Evolutionary conservation across 2,113 vertebrate species (phyloP).

Genomic region (Clinocottus analis): DNA sequence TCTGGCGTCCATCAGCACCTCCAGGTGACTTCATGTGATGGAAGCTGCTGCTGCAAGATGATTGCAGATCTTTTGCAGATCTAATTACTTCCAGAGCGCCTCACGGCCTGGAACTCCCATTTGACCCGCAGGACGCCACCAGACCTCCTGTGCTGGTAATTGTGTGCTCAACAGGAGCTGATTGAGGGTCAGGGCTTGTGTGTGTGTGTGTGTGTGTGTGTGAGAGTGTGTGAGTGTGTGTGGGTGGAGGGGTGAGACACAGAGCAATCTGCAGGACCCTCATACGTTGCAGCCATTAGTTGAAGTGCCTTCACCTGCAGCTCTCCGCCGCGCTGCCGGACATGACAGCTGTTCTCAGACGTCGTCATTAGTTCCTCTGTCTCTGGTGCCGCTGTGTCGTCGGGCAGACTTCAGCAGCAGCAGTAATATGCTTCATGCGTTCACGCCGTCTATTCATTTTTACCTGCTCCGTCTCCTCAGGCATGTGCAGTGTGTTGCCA

Average conservation of each 20-base stretch:
- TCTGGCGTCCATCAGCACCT: slow-evolving; percentile 12
- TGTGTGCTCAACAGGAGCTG: slow-evolving; percentile 63
- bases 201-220: slow-evolving; percentile 19
- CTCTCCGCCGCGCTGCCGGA: slow-evolving; percentile 29
- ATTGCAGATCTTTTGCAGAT: slow-evolving; percentile 22
- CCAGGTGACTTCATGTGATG: neutral
- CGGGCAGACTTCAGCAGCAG: neutral
- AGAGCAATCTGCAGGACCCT: slow-evolving; percentile 40
- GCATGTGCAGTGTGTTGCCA: slow-evolving; percentile 20
- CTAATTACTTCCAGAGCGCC: slow-evolving; percentile 30
- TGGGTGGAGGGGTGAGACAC: slow-evolving; percentile 11
- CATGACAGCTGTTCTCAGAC: slow-evolving; percentile 36
- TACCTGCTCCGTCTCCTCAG: neutral
- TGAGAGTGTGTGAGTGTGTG: slow-evolving; percentile 4
- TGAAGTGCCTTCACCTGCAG: slow-evolving; percentile 39
- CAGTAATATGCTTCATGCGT: slow-evolving; percentile 23
- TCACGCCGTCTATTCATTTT: neutral
- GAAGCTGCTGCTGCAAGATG: neutral
- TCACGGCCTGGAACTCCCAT: slow-evolving; percentile 23
- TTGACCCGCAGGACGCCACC: slow-evolving; percentile 43
- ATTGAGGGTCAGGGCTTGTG: slow-evolving; percentile 62
- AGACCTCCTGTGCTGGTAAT: slow-evolving; percentile 56
- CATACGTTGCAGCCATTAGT: slow-evolving; percentile 20
- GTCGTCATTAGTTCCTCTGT: neutral
- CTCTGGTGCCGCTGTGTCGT: neutral